phyloP scores from a whole-genome alignment of 2,888 invertebrate genomes.

The Laothoe populi region DNA sequence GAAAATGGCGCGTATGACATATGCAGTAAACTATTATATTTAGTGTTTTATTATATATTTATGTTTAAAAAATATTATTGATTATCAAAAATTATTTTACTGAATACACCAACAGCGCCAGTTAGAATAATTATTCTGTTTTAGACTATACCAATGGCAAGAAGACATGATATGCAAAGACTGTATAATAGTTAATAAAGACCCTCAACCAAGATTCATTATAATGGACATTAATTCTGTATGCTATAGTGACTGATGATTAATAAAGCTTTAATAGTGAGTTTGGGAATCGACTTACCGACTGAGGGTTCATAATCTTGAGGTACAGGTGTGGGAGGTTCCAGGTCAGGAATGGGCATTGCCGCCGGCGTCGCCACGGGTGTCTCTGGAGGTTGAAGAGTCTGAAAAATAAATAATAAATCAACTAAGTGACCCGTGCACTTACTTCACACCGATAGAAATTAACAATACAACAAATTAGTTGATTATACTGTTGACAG shows the following conservation, averaged over 20 bases:
- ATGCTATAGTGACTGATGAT: background rate
- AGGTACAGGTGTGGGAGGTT: constrained; percentile 80
- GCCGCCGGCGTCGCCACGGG: constrained; percentile 60
- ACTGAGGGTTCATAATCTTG: constrained; percentile 80
- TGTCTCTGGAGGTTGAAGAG: constrained; percentile 66
- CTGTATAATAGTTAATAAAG: constrained; percentile 3
- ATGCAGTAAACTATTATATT: background rate
- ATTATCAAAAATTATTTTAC: background rate
- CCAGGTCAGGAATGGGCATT: constrained; percentile 54
- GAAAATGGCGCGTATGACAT: background rate
- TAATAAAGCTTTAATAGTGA: constrained; percentile 1
- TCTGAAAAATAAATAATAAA: constrained; percentile 40
- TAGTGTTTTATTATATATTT: background rate
- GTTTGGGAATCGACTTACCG: constrained; percentile 56
- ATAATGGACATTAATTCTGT: background rate
- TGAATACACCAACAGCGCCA: background rate
- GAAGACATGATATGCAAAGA: background rate
- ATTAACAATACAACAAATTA: too few species aligned
- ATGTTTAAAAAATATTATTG: background rate
- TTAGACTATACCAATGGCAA: background rate
- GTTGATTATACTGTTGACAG: too few species aligned
- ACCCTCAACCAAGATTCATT: constrained; percentile 6
- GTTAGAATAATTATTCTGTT: background rate
- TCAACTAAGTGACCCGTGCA: too few species aligned
- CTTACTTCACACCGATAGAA: too few species aligned